A percentile compares a stretch with the other conserved stretches of the same genome.
Conservation (phyloP, 2,113 vertebrate species). For the Oncorhynchus gorbuscha region DNA sequence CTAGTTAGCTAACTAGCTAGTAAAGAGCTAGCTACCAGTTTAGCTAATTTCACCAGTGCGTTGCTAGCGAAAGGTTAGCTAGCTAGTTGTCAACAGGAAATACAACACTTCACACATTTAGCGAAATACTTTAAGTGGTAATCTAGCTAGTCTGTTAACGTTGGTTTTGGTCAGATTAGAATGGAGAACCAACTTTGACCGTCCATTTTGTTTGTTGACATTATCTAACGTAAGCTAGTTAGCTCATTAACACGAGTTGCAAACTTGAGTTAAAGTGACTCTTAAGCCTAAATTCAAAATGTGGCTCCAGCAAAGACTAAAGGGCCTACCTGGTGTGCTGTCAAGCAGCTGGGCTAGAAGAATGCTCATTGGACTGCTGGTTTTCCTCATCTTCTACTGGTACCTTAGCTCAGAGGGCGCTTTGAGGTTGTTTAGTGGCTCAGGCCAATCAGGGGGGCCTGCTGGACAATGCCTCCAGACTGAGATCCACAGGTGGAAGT, state of each 20-base stretch:
- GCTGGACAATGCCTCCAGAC: slow-evolving; percentile 79
- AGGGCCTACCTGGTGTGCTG: slow-evolving; percentile 89
- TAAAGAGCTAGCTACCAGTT: background rate
- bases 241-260: too few species aligned
- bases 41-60: background rate
- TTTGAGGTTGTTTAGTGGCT: slow-evolving; percentile 67
- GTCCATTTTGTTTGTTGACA: background rate
- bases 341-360: slow-evolving; percentile 93
- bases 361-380: slow-evolving; percentile 77
- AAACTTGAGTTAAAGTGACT: background rate
- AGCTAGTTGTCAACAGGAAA: too few species aligned
- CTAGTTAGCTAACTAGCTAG: background rate
- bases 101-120: too few species aligned
- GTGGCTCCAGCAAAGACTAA: slow-evolving; percentile 95
- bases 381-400: slow-evolving; percentile 87
- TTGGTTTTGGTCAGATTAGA: background rate
- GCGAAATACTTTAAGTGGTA: background rate
- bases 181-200: background rate
- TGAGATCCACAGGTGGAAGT: slow-evolving; percentile 80
- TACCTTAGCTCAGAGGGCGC: slow-evolving; percentile 76
- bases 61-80: too few species aligned
- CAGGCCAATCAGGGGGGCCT: slow-evolving; percentile 67
- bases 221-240: too few species aligned
- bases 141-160: background rate
- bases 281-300: slow-evolving; percentile 22